These are phyloP conservation scores for Heliconius cydno DNA, from an alignment of 2,888 invertebrate species.

Conservation along the genomic window DNA sequence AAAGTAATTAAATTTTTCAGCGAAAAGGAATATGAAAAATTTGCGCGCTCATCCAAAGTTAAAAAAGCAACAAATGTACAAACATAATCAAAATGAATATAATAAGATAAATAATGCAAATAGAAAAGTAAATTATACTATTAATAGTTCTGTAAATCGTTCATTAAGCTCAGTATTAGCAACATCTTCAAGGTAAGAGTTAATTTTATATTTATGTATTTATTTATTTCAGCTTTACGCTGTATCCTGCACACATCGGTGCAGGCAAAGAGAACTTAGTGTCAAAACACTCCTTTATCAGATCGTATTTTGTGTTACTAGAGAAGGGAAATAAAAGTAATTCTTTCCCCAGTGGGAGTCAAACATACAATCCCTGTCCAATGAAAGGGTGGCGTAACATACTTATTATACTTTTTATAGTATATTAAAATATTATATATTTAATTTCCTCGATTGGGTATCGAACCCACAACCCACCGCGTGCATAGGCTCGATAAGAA, in stretches of 20 bases:
- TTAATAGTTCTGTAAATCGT: background rate
- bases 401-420: too few relatives aligned
- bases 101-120: background rate
- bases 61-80: background rate
- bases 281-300: background rate
- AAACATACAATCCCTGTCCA: too few relatives aligned
- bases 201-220: background rate
- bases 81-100: background rate
- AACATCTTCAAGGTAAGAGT: constrained; percentile 8
- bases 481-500: too few relatives aligned
- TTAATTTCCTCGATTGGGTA: too few relatives aligned
- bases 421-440: too few relatives aligned
- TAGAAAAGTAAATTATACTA: background rate
- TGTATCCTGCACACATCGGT: background rate
- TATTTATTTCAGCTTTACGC: background rate
- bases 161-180: background rate
- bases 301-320: background rate
- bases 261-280: background rate
- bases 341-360: too few relatives aligned
- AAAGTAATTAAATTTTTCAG: background rate
- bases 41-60: background rate
- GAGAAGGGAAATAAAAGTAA: too few relatives aligned
- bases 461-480: too few relatives aligned
- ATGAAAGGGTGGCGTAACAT: too few relatives aligned
- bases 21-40: constrained; percentile 4